These are phyloP conservation scores for Bettongia penicillata DNA, from an alignment of 2,113 vertebrate species.

Conservation along the genomic window DNA sequence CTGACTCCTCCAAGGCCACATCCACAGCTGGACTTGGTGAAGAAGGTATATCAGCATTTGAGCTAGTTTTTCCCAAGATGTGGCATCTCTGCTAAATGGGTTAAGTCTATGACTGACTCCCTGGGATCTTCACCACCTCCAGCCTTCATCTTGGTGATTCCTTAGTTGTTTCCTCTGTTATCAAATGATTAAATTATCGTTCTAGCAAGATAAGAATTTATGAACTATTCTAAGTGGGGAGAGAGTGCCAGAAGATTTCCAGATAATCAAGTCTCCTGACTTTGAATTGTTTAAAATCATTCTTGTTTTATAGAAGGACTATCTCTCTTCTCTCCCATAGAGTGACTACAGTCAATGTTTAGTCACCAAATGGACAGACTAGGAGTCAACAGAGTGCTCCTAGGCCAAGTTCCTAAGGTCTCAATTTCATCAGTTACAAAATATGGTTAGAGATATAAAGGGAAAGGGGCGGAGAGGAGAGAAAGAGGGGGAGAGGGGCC, in stretches of 20 bases:
- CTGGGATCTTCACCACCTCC: neutral
- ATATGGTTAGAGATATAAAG: neutral
- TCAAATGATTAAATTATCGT: neutral
- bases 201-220: neutral
- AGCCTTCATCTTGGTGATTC: neutral
- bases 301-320: neutral
- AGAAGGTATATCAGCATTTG: neutral
- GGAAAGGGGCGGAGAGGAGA: neutral
- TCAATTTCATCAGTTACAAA: neutral
- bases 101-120: neutral
- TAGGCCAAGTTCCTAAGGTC: neutral
- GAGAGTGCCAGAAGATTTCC: neutral
- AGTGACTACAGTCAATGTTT: neutral
- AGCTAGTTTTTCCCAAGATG: neutral
- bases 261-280: neutral
- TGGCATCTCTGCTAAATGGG: neutral
- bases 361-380: neutral
- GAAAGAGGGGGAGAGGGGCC: neutral
- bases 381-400: neutral
- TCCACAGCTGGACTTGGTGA: neutral
- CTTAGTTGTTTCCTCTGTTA: neutral
- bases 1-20: neutral
- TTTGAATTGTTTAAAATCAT: neutral
- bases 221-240: neutral
- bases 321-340: neutral